These are phyloP conservation scores for crab-eating macaque (Macaca fascicularis) DNA, from an alignment of 2,113 vertebrate species.

Conservation along the genomic window T2T-MFA8v1.1 NC_088392.1:41726501-41727000, in stretches of 20 bases:
- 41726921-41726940: background rate
- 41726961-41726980: background rate
- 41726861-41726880: background rate
- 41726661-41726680: background rate
- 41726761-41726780: background rate
- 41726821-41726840: background rate
- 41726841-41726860: background rate
- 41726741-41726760: background rate
- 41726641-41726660: background rate
- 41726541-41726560: background rate
- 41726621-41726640: background rate
- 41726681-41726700: background rate
- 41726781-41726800: background rate
- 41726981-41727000: background rate
- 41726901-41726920: background rate
- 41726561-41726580: background rate
- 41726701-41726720: background rate
- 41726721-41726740: background rate
- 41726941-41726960: background rate
- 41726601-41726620: constrained; percentile 18
- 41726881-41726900: background rate
- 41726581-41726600: background rate
- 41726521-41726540: background rate
- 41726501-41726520: background rate
- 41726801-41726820: background rate